Evolutionary conservation across 2,888 invertebrate species (phyloP).

Genomic region (Microplitis deprimator): DNA sequence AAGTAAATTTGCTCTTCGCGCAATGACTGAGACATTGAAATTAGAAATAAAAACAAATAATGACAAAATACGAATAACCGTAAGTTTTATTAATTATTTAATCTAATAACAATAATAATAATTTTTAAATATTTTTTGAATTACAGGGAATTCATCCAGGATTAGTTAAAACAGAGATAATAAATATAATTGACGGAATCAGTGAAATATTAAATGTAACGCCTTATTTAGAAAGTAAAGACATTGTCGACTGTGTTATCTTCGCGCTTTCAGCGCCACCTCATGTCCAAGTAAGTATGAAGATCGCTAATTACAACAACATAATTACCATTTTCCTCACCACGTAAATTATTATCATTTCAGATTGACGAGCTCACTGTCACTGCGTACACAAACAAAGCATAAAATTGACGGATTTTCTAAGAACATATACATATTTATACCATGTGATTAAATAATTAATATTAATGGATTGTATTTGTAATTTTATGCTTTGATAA

Average conservation of each 20-base stretch:
- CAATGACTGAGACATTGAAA: conserved; percentile 70
- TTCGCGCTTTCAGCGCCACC: conserved; percentile 65
- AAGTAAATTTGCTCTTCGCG: conserved; percentile 71
- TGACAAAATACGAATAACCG: conserved; percentile 66
- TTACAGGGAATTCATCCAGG: conserved; percentile 78
- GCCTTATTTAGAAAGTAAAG: conserved; percentile 63
- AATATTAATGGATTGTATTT: too few relatives aligned
- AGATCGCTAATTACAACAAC: not conserved
- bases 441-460: too few relatives aligned
- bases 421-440: too few relatives aligned
- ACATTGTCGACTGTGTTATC: conserved; percentile 69
- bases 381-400: not conserved
- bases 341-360: not conserved
- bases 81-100: conserved; percentile 44
- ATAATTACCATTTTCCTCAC: not conserved
- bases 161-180: conserved; percentile 74
- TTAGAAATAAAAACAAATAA: conserved; percentile 67
- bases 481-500: too few relatives aligned
- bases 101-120: not conserved
- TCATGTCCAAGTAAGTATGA: conserved; percentile 40
- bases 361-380: not conserved
- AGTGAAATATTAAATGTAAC: conserved; percentile 44
- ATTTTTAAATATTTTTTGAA: conserved; percentile 8
- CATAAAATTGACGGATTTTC: not conserved
- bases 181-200: conserved; percentile 49